Base-by-base conservation (phyloP, 2,888 invertebrate genomes). In the Cybosia mesomella region DNA sequence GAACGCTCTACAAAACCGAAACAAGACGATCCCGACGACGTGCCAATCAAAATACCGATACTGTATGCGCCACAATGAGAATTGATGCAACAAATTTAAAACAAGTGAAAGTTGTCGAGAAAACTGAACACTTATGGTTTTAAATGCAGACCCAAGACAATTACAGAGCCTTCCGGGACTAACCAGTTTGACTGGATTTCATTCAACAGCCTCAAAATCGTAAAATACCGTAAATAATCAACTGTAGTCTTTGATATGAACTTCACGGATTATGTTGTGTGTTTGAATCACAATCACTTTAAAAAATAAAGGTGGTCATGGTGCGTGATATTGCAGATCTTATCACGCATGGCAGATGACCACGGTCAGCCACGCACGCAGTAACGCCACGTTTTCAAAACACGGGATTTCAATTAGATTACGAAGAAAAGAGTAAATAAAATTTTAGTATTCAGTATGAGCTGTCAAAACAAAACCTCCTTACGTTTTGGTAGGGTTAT, bases 21-120 rank as follows among this genome's bases (percentile, higher is more conserved):
- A n/a, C n/a, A n/a, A n/a, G n/a, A n/a, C n/a, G n/a, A n/a, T n/a
- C n/a, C n/a, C n/a, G n/a, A n/a, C n/a, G n/a, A n/a, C n/a, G n/a
- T n/a, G n/a, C n/a, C n/a, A n/a, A n/a, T n/a, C n/a, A n/a, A n/a
- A n/a, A n/a, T n/a, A n/a, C 22, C 21, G 15, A 49, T 49, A n/a
- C 8, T 9, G 24, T 18, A 5, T 24, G 3, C 7, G 1, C 15
- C 11, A 15, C 24, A 15, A 13, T 24, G 55, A 21, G 11, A 28
- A 36, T 15, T 36, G 39, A 13, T 58, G 22, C 22, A n/a, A 43
- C 55, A 68, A 55, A 13, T 34, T 55, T 36, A 21, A 64, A 60
- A 68, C 32, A 59, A 64, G 59, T 60, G 43, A 64, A 55, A 59
- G 64, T 60, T 54, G 21, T n/a, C 59, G 53, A 21, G 39, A 28